A percentile compares a stretch with the other conserved stretches of the same genome.
phyloP scores from a whole-genome alignment of 2,113 vertebrate species.

The Heteronetta atricapilla region DNA sequence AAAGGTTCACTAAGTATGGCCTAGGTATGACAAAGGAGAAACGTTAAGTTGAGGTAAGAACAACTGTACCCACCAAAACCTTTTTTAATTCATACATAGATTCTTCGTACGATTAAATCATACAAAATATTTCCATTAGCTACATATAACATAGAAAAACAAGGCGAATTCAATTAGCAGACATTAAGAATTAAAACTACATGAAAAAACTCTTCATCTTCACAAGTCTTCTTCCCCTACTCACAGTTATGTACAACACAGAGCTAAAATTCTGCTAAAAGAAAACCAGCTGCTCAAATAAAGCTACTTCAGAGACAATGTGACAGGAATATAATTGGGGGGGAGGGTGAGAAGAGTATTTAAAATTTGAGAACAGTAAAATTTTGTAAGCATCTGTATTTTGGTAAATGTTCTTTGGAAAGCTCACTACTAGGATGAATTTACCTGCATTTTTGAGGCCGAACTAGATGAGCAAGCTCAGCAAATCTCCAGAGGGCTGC shows the following conservation, averaged over 20 bases:
- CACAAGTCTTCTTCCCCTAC: not conserved
- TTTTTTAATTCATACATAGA: not conserved
- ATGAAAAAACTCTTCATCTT: not conserved
- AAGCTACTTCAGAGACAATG: not conserved
- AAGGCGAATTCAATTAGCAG: not conserved
- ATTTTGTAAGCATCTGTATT: not conserved
- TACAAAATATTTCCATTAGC: not conserved
- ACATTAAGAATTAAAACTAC: not conserved
- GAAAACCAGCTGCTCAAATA: not conserved
- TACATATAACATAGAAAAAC: fast-evolving
- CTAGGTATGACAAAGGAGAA: slow-evolving; percentile 56
- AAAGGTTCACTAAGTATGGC: slow-evolving; percentile 93
- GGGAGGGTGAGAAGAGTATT: not conserved
- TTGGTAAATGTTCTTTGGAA: not conserved
- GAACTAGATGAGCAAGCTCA: slow-evolving; percentile 94
- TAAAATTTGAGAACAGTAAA: not conserved
- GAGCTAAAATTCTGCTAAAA: not conserved
- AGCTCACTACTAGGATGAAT: not conserved
- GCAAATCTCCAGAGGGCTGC: slow-evolving; percentile 98
- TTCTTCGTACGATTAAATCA: not conserved
- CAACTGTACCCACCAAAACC: not conserved
- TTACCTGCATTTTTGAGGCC: slow-evolving; percentile 98
- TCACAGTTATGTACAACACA: not conserved
- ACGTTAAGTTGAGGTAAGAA: not conserved
- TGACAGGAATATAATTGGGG: not conserved